Percentiles rank a stretch among this genome's conserved stretches.
These are phyloP conservation scores for Euplagia quadripunctaria DNA, from an alignment of 2,888 invertebrate species.

Conservation along the genomic window DNA sequence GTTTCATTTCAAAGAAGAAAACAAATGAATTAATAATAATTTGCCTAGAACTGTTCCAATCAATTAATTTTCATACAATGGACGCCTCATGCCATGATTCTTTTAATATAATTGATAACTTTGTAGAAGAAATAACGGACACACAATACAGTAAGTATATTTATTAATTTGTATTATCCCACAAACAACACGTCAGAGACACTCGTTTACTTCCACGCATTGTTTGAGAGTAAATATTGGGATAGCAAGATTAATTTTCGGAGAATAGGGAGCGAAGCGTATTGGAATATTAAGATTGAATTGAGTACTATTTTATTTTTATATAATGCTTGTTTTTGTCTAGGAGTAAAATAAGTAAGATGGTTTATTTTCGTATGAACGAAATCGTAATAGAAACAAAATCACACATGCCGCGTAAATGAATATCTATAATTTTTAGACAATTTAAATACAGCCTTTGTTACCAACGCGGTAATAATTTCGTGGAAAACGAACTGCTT, in stretches of 20 bases:
- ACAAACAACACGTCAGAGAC: slow-evolving; percentile 6
- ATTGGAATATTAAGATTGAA: neutral
- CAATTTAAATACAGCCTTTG: too few species aligned
- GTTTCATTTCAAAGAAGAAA: too few species aligned
- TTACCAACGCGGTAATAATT: too few species aligned
- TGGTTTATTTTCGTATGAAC: neutral
- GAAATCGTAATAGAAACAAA: too few species aligned
- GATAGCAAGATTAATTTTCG: slow-evolving; percentile 5
- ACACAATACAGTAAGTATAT: neutral
- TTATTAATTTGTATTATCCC: neutral
- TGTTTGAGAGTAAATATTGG: slow-evolving; percentile 4
- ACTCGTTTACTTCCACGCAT: slow-evolving; percentile 1
- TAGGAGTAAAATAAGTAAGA: neutral
- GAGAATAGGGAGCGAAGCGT: neutral
- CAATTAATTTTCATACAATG: neutral
- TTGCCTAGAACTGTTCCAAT: too few species aligned
- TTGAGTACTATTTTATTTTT: neutral
- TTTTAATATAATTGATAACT: neutral
- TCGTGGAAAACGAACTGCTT: too few species aligned
- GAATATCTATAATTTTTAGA: too few species aligned
- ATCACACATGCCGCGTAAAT: too few species aligned
- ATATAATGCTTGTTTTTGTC: neutral
- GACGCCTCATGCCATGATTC: neutral
- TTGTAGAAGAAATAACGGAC: neutral
- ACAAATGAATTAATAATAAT: too few species aligned